Evolutionary conservation across 2,797 vertebrate genomes (phyloP).

Genomic region (Lepus oiostolus): DNA sequence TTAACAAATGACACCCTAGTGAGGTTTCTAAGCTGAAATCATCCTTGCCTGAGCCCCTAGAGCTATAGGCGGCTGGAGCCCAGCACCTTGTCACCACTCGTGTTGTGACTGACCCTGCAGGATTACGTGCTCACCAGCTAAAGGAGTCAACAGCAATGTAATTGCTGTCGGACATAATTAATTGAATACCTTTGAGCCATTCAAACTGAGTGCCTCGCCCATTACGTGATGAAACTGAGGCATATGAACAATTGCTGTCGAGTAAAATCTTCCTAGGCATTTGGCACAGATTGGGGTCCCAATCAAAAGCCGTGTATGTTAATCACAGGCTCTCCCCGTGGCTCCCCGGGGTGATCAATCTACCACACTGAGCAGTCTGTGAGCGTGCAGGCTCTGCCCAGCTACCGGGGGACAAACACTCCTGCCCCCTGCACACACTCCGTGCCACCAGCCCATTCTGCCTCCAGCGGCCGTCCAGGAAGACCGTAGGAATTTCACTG

Average conservation of each 20-base stretch:
- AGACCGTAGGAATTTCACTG: neutral
- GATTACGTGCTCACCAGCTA: slow-evolving; percentile 30
- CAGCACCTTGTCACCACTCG: neutral
- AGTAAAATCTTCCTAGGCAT: neutral
- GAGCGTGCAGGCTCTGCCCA: neutral
- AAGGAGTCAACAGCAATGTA: slow-evolving; percentile 69
- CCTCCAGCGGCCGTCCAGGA: neutral
- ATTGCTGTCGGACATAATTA: slow-evolving; percentile 67
- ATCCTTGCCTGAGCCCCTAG: neutral
- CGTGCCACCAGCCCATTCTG: neutral
- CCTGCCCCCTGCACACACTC: neutral
- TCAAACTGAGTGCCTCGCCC: slow-evolving; percentile 64
- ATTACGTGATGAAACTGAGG: slow-evolving; percentile 61
- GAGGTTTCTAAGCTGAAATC: neutral
- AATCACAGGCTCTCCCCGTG: neutral
- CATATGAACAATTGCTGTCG: slow-evolving; percentile 47
- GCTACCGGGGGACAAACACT: neutral
- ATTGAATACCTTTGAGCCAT: slow-evolving; percentile 68
- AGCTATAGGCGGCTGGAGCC: neutral
- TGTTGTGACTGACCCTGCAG: neutral
- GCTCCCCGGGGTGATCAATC: neutral
- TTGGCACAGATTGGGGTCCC: slow-evolving; percentile 17
- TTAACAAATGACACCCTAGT: neutral
- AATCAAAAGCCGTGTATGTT: neutral
- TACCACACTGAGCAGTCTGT: too few species aligned